Percentiles rank a stretch among this genome's conserved stretches.
Conservation (phyloP, 2,888 invertebrate species). For the Drosophila kanekoi region DNA sequence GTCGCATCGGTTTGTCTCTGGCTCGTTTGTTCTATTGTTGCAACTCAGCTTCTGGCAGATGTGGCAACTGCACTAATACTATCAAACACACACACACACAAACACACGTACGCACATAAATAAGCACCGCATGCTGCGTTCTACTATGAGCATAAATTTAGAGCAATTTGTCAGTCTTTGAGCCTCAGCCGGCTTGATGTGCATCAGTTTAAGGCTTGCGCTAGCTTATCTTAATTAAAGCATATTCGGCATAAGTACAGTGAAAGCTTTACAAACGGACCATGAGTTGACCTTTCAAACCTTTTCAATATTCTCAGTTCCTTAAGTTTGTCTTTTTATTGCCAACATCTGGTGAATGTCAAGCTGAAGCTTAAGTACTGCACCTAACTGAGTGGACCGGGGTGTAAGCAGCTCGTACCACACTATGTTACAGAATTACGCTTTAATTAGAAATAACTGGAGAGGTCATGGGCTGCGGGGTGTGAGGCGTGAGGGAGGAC, state of each 20-base stretch:
- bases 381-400: conserved; percentile 23
- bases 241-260: neutral
- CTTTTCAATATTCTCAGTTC: neutral
- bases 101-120: conserved; percentile 48
- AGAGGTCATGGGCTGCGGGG: neutral
- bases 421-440: conserved; percentile 51
- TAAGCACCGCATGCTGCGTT: conserved; percentile 23
- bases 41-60: conserved; percentile 37
- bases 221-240: conserved; percentile 8
- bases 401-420: conserved; percentile 32
- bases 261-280: neutral
- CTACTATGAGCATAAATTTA: conserved; percentile 31
- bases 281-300: neutral
- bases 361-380: conserved; percentile 15
- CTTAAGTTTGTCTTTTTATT: neutral
- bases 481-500: neutral
- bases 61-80: conserved; percentile 59
- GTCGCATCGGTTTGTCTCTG: conserved; percentile 24
- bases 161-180: conserved; percentile 23
- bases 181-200: neutral
- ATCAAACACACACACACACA: conserved; percentile 1
- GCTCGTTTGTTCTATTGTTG: conserved; percentile 49
- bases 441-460: conserved; percentile 69
- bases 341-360: conserved; percentile 10
- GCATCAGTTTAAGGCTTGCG: neutral